These are phyloP conservation scores for Gallinago paraguaiae DNA, from an alignment of 2,113 vertebrate species.

Conservation along the genomic window DNA sequence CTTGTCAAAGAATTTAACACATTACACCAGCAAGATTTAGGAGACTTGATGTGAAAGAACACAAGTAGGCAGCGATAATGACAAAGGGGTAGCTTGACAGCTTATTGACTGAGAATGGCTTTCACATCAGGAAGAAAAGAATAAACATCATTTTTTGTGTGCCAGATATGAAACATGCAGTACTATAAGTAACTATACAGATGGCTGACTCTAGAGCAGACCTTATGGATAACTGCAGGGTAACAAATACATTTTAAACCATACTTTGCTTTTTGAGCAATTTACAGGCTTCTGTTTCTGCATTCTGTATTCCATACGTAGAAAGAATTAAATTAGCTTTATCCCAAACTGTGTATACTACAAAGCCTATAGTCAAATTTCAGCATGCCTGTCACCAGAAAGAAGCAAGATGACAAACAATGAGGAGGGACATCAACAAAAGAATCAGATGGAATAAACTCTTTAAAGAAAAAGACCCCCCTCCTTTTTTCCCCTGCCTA, in stretches of 20 bases:
- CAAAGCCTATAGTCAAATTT: neutral
- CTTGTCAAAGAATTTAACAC: conserved; percentile 39
- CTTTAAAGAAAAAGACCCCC: neutral
- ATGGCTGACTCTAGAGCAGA: neutral
- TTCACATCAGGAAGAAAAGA: conserved; percentile 41
- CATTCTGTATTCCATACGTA: neutral
- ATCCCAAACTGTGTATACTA: neutral
- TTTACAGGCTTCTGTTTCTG: neutral
- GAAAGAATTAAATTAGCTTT: neutral
- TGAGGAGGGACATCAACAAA: neutral
- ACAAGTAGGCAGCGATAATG: neutral
- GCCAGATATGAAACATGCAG: neutral
- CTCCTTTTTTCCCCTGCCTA: neutral
- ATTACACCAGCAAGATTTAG: conserved; percentile 7
- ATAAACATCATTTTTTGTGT: neutral
- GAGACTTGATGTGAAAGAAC: neutral
- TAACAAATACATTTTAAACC: neutral
- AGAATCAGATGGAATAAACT: neutral
- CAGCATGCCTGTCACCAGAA: neutral
- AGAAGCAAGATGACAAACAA: neutral
- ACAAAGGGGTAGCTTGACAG: conserved; percentile 33
- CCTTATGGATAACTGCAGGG: neutral
- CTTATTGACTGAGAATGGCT: conserved; percentile 38
- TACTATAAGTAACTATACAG: neutral
- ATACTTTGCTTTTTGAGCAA: neutral